Conservation (phyloP, 2,797 vertebrate species). For the Poeciliopsis infans region DNA sequence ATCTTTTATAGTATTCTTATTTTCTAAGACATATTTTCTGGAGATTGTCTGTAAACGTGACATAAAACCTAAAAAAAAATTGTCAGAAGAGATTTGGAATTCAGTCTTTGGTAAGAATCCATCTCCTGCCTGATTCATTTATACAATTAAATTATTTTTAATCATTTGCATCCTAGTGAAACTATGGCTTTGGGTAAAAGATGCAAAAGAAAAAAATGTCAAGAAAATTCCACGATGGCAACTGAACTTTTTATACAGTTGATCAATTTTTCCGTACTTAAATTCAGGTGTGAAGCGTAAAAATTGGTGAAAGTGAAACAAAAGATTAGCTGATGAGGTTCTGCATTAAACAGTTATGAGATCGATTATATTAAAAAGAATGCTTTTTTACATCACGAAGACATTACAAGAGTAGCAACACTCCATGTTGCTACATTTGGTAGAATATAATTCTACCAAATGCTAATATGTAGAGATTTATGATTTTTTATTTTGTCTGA, state of each 20-base stretch:
- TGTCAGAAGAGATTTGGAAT: too few species aligned
- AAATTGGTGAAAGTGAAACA: neutral
- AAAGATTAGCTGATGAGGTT: neutral
- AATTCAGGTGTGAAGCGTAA: neutral
- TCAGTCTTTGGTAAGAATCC: too few species aligned
- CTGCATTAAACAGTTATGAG: neutral
- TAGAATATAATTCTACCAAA: neutral
- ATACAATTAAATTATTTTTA: neutral
- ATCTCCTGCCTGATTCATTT: neutral
- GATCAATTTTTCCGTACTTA: too few species aligned
- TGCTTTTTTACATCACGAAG: neutral
- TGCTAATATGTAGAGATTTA: too few species aligned
- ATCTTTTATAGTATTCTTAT: too few species aligned
- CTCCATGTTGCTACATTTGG: neutral
- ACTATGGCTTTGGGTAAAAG: neutral
- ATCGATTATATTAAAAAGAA: too few species aligned
- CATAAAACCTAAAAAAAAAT: too few species aligned
- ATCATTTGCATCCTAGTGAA: neutral
- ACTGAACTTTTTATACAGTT: neutral
- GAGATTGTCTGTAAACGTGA: too few species aligned
- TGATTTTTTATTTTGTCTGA: too few species aligned
- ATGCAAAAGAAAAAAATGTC: neutral
- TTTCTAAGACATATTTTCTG: too few species aligned
- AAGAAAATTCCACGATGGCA: neutral
- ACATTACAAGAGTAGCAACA: neutral